Evolutionary conservation across 2,797 vertebrate species (phyloP).

Genomic region (Neopelma chrysocephalum): DNA sequence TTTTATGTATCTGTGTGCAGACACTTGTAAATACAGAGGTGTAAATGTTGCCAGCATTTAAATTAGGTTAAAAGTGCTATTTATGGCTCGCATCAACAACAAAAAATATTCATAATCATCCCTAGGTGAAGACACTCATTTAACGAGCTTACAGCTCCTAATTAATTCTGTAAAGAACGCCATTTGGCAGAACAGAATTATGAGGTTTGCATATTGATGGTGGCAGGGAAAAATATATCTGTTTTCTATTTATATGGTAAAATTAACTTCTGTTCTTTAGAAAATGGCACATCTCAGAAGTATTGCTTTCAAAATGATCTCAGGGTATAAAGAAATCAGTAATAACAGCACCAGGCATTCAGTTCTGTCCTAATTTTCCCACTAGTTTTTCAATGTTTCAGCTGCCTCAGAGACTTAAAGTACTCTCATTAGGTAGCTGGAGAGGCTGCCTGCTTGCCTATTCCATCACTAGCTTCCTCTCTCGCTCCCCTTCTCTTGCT

Average conservation of each 20-base stretch:
- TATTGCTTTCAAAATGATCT: slow-evolving; percentile 77
- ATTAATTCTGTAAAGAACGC: slow-evolving; percentile 75
- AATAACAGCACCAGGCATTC: slow-evolving; percentile 77
- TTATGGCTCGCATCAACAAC: slow-evolving; percentile 51
- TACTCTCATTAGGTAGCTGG: slow-evolving; percentile 81
- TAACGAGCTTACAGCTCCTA: slow-evolving; percentile 72
- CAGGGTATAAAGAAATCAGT: slow-evolving; percentile 74
- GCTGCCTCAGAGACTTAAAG: slow-evolving; percentile 79
- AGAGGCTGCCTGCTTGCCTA: slow-evolving; percentile 71
- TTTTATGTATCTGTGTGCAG: slow-evolving; percentile 51
- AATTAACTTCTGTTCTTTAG: slow-evolving; percentile 70
- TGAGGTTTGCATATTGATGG: slow-evolving; percentile 72
- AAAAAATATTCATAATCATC: slow-evolving; percentile 60
- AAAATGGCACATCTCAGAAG: slow-evolving; percentile 75
- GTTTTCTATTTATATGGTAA: slow-evolving; percentile 66
- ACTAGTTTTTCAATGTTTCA: slow-evolving; percentile 77
- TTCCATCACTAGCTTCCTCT: slow-evolving; percentile 65
- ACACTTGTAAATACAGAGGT: slow-evolving; percentile 36
- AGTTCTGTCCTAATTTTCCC: slow-evolving; percentile 81
- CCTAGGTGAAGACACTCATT: slow-evolving; percentile 66
- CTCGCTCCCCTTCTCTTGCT: slow-evolving; percentile 30
- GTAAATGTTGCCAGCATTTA: slow-evolving; percentile 57
- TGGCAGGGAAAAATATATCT: slow-evolving; percentile 68
- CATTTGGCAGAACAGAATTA: slow-evolving; percentile 71
- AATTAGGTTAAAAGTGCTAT: slow-evolving; percentile 62